Evolutionary conservation across 2,113 vertebrate genomes (phyloP), one percentile per base, ranked within the genome.

Genomic region (Coptodon bakossiorum): DNA sequence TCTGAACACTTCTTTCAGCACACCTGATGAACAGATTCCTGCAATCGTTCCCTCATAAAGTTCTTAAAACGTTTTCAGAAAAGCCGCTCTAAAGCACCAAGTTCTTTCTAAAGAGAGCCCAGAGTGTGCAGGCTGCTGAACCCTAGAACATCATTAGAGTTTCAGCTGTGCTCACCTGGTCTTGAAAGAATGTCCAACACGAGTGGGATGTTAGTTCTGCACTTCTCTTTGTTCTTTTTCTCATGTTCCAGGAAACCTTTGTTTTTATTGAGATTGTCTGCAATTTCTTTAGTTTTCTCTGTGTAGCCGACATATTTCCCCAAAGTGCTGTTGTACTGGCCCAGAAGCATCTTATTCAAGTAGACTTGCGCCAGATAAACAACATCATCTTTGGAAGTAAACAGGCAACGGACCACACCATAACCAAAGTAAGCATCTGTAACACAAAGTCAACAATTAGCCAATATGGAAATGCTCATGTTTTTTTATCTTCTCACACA

Each of bases 301-400:
- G 79, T 91, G 84, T 76, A 86, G 61, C 90, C 90, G 0, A 14
- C 68, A 50, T 17, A 87, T 12, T 91, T 90, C 31, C 84, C 86
- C 71, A 50, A 9, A 14, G 88, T 90, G 92, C 89, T 90, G 89
- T 90, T 93, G 71, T 88, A 93, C 19, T 90, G 54, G 0, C 6
- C 11, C 6, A 83, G 4, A 13, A 92, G n/a, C 11, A 83, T 3
- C 59, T 91, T 94, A 36, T 93, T 91, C 2, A 85, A 85, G 86
- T 59, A 84, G 40, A 87, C 0, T 24, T 90, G 59, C 4, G n/a
- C 76, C 40, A 91, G n/a, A 61, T 84, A 89, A 50, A 87, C 19
- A 11, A 9, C 2, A 1, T 90, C 87, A 7, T 45, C 5, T 2
- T 13, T 34, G 3, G 90, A 78, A 9, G 19, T 90, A 38, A 84